These are phyloP conservation scores for Cephalopachus bancanus DNA, from an alignment of 2,797 vertebrate genomes.

Conservation along the genomic window DNA sequence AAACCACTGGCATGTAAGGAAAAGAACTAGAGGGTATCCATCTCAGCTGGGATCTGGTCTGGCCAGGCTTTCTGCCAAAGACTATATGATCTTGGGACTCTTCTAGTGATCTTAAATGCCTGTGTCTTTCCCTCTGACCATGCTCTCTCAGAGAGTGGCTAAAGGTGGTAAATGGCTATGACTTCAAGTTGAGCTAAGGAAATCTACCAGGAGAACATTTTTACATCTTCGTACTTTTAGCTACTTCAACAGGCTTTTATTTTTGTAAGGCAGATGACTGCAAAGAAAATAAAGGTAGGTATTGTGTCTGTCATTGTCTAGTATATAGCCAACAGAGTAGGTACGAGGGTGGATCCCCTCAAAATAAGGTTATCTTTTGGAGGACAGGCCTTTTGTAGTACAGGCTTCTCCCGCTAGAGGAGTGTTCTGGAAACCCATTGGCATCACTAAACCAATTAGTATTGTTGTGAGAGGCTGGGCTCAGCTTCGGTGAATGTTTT, in stretches of 20 bases:
- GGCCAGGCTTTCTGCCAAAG: neutral
- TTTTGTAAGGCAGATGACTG: neutral
- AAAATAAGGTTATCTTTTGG: no score
- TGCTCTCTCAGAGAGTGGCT: neutral
- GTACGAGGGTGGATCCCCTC: no score
- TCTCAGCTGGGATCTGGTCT: neutral
- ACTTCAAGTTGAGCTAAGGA: neutral
- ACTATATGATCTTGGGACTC: neutral
- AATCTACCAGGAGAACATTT: neutral
- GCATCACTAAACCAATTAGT: no score
- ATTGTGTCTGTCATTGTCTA: neutral
- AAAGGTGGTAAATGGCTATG: neutral
- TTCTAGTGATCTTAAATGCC: neutral
- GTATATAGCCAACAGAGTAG: neutral
- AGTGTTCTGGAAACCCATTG: no score
- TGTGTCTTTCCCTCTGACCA: neutral
- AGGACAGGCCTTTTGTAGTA: no score
- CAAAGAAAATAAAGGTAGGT: neutral
- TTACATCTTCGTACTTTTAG: neutral
- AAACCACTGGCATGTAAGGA: neutral
- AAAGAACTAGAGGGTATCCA: neutral
- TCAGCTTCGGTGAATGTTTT: no score
- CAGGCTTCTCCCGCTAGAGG: no score
- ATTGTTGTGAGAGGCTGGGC: no score
- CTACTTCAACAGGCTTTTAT: neutral